Base-by-base conservation (phyloP, 92 coral and sea anemone genomes). In the Pocillopora grandis region DNA sequence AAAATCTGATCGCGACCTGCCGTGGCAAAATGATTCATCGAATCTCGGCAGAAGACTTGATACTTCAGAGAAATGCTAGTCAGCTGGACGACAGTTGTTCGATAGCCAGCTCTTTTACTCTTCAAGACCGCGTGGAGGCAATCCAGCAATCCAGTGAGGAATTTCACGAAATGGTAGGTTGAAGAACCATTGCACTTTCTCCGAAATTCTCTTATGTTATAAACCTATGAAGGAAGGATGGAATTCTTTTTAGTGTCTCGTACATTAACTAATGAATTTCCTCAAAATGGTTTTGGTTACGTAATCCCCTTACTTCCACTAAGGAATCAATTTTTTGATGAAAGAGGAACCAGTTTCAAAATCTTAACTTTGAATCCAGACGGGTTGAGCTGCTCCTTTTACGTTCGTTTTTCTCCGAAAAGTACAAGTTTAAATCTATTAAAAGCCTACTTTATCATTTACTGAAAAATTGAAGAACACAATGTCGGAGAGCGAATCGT, bases 141-240 rank as follows among this genome's bases (percentile, higher is more conserved):
- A 83, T 73, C 35, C 49, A 75, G 9, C 72, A 83, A 20, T 62
- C 72, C 2, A 57, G 35, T 23, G 80, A 27, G n/a, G 86, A 83
- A 74, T 83, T 83, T 75, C 62, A 83, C 74, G 86, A 73, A 12
- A 55, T n/a, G 80, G 86, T 83, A 19, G 52, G 86, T 71, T 57
- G 33, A 58, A 59, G 12, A 23, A 13, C 18, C 52, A 42, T 42
- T 27, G 33, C 10, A 2, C 12, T 20, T 16, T 75, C 42, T 11
- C 42, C 21, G 49, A 48, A 58, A 16, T 2, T 12, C 1, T 10
- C 14, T 27, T 11, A 13, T 75, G 10, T 42, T 2, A 55, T 37
- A n/a, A 63, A 10, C 12, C 5, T 16, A 36, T 36, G n/a, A 27
- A n/a, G 55, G 35, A 61, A 12, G 8, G 10, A 23, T 14, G 19